Evolutionary conservation across 2,797 vertebrate species (phyloP), one percentile per base, ranked within the genome.

Genomic region (Sparidentex hasta): DNA sequence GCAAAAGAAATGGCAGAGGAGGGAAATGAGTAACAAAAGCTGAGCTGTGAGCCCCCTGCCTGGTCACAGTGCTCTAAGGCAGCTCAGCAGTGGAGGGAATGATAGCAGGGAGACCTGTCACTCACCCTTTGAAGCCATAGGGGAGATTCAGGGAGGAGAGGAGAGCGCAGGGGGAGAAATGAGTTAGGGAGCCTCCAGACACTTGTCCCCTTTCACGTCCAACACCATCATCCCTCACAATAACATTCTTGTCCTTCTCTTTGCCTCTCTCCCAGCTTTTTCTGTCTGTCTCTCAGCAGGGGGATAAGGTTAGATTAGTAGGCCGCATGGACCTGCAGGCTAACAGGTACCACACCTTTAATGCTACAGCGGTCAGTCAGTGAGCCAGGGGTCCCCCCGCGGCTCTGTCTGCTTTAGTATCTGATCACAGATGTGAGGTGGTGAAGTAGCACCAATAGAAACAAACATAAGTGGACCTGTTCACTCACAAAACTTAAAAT

Each of bases 291-390:
- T 90, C 91, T 77, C 90, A 84, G 89, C 89, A 88, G 87, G 92
- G 78, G 88, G 77, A 91, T 91, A 93, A 93, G 93, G 92, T 94
- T 75, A 89, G 88, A 94, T 95, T 94, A 95, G 90, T 85, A 94
- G 91, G 88, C 87, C 77, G 41, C 72, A 41, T 85, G 90, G 78
- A 90, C 85, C 94, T 90, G 78, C 87, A 72, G 89, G 89, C 78
- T 90, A 87, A 80, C 87, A 70, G 87, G 91, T 91, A 92, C 84
- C 91, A 87, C 91, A 92, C 95, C 92, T 93, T 93, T 92, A 93
- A 91, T 95, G 91, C 92, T 93, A 95, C 92, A 74, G 64, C 92
- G 94, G 95, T 96, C 94, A 94, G 82, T 92, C 94, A 94, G 80
- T 38, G 59, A 91, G 85, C 85, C 91, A 79, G 85, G 86, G 75